Conservation (phyloP, 2,888 invertebrate species). For the Trissolcus brochymenae region DNA sequence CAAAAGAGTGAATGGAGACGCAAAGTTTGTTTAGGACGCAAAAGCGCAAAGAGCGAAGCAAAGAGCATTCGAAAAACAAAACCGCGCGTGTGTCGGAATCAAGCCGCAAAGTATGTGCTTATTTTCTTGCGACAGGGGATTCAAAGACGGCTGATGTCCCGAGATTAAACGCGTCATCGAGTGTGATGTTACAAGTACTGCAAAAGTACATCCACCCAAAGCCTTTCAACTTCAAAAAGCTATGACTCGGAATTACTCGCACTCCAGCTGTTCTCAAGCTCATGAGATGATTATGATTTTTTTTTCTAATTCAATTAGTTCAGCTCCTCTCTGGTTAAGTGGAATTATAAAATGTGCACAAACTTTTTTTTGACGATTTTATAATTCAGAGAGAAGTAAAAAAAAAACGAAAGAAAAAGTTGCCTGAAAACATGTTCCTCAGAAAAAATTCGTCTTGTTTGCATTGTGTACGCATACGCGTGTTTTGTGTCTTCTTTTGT, state of each 20-base stretch:
- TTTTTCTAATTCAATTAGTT: not conserved
- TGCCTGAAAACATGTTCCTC: not conserved
- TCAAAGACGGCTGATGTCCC: constrained; percentile 35
- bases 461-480: not conserved
- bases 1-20: not conserved
- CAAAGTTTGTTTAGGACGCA: not conserved
- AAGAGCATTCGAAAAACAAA: not conserved
- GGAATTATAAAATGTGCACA: no score
- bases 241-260: constrained; percentile 19
- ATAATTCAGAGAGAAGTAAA: no score
- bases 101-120: constrained; percentile 23
- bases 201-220: constrained; percentile 30
- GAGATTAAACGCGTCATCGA: constrained; percentile 48
- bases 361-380: no score
- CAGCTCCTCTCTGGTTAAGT: no score
- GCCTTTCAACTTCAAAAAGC: constrained; percentile 32
- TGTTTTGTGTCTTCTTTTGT: constrained; percentile 7
- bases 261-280: constrained; percentile 3
- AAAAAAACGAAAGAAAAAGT: not conserved
- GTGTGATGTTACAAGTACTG: constrained; percentile 41
- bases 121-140: constrained; percentile 28
- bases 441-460: not conserved
- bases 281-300: no score
- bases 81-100: constrained; percentile 8
- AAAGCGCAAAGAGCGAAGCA: not conserved